Evolutionary conservation across 1,140 invertebrate genomes (phyloP), one percentile per base, ranked within the genome.

Genomic region (Melanaphis sacchari): DNA sequence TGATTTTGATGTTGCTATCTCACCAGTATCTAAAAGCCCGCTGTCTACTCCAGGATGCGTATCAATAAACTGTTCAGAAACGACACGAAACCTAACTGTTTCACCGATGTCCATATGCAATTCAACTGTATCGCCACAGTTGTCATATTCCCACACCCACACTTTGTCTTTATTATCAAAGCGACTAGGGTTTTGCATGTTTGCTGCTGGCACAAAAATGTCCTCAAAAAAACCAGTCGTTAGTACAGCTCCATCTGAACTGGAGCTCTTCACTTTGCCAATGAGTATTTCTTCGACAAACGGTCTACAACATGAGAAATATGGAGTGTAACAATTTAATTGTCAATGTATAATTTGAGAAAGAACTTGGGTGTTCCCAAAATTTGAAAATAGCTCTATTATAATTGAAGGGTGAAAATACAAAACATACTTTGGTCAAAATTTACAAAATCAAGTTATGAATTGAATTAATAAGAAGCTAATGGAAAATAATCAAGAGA

Each of bases 161-260:
- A 97, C 97, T 95, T 99, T 98, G 95, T 99, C 98, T 81, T 97
- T 97, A 96, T 99, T 98, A 96, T 99, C 98, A 96, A 99, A 99
- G 94, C 97, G 96, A 9, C 98, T 98, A 26, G 98, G 98, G 95
- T 99, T 97, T 95, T 98, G 98, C 11, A 99, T 95, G 40, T 97
- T 97, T 95, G 97, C 97, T 22, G 98, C 97, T 93, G 98, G 98
- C 94, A 99, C 98, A 49, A 99, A 95, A 94, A 99, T 99, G 94
- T 99, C 98, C 96, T 99, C 98, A 95, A 99, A 99, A 95, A 99
- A 99, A 93, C 98, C 98, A 87, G 99, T 95, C 7, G 97, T 97
- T 3, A 99, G 98, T 98, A 95, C 94, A 97, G 96, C 97, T 84
- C 99, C 99, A 95, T 99, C 98, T 94, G 97, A 96, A 94, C 97